These are phyloP conservation scores for Zaprionus africanus DNA, from an alignment of 1,140 invertebrate species.

Conservation along the genomic window DNA sequence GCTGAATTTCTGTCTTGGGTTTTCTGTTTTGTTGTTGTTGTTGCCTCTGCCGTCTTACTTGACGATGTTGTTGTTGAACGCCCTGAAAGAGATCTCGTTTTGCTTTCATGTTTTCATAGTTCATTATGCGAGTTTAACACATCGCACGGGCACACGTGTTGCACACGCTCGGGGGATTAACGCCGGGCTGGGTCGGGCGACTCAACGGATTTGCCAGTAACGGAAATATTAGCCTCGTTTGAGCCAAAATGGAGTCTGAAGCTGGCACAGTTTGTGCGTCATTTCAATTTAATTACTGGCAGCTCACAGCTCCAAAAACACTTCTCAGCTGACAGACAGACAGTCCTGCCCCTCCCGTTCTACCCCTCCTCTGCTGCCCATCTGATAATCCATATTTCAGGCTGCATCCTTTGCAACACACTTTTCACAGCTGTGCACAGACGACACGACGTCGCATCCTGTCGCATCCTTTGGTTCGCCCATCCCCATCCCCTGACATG, in stretches of 20 bases:
- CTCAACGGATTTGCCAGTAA: constrained; percentile 38
- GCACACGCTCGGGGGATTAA: constrained; percentile 58
- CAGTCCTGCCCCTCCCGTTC: neutral
- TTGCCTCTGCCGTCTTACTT: neutral
- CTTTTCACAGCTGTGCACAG: constrained; percentile 50
- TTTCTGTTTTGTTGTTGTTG: neutral
- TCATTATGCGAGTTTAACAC: constrained; percentile 56
- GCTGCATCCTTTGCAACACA: constrained; percentile 13
- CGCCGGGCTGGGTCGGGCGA: neutral
- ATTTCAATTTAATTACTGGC: constrained; percentile 40
- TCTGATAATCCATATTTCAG: constrained; percentile 6
- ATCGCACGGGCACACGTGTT: constrained; percentile 55
- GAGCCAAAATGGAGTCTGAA: neutral
- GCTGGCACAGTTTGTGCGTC: constrained; percentile 5
- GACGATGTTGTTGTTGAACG: constrained; percentile 19
- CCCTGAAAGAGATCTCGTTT: constrained; percentile 45
- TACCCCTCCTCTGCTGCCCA: neutral
- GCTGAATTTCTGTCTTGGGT: neutral
- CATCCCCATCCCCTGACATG: constrained; percentile 13
- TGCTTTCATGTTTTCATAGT: constrained; percentile 57
- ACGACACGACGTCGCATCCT: constrained; percentile 46
- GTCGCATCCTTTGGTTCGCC: constrained; percentile 50
- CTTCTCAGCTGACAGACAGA: constrained; percentile 22
- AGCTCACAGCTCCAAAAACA: constrained; percentile 10
- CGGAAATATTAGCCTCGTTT: constrained; percentile 52